Base-by-base conservation (phyloP, 1,140 invertebrate species). In the Dendrolimus kikuchii region DNA sequence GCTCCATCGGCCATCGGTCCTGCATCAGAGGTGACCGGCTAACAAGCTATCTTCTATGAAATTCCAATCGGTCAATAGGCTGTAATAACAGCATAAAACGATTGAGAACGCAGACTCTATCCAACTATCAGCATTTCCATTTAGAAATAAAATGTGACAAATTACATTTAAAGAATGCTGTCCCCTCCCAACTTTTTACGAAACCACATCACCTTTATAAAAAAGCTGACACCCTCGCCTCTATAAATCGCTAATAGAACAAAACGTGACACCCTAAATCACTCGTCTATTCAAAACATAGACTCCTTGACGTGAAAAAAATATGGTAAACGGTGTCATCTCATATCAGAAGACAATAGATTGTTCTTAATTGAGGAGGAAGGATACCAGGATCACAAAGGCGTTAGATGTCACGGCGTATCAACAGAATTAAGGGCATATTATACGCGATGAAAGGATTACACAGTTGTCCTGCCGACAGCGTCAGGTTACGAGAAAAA, bases 391-490 rank as follows among this genome's bases (percentile, higher is more conserved):
- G 46, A 52, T 54, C 58, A 82, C 77, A 82, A 85, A 75, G 63
- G 77, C 73, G 77, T 67, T 68, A 76, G 73, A 77, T 78, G 81
- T 84, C 81, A 82, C 72, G 79, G 68, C 67, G 68, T 81, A 84
- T 81, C 79, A 82, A 72, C 58, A 52, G 74, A 78, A 84, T 84
- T 84, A 84, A 79, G 74, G 70, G 63, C 66, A 81, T 81, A 84
- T 84, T 84, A 84, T 84, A 61, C 68, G 57, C 58, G 74, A 59
- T 81, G 81, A 79, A 81, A 82, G 76, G 81, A 75, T 82, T 82
- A 82, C 77, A 84, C 81, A 84, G 78, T 78, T 84, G 81, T 76
- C 65, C 68, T 60, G 64, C 45, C 53, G 51, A 48, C 44, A 47
- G 61, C 49, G 46, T 60, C 59, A 60, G 62, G 64, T 68, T 68